A percentile compares a stretch with the other conserved stretches of the same genome.
phyloP scores from a whole-genome alignment of 2,888 invertebrate genomes.

The Allolobophora icterica region DNA sequence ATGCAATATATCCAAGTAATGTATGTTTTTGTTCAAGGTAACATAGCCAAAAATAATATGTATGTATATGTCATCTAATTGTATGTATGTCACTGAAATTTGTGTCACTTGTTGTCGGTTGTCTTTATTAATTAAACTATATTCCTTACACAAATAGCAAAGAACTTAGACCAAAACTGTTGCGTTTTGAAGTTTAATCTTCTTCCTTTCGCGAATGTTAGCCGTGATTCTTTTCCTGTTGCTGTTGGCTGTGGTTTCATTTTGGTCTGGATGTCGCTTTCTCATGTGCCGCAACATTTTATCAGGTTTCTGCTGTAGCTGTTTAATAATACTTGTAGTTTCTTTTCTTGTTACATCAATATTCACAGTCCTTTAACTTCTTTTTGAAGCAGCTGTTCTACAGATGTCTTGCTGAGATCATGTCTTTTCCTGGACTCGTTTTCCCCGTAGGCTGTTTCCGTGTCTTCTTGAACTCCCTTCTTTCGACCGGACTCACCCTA shows the following conservation, averaged over 20 bases:
- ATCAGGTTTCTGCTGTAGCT: not conserved
- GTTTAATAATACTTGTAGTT: not conserved
- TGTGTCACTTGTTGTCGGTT: not conserved
- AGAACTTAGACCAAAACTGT: too few species aligned
- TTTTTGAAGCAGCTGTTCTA: not conserved
- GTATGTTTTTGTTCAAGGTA: too few species aligned
- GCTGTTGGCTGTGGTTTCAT: too few species aligned
- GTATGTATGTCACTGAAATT: not conserved
- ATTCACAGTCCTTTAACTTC: not conserved
- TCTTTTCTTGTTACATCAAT: too few species aligned
- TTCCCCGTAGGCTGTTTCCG: too few species aligned
- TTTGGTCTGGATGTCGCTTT: not conserved
- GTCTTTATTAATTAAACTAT: not conserved
- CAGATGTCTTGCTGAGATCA: not conserved
- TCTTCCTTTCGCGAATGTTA: too few species aligned
- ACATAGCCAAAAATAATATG: too few species aligned
- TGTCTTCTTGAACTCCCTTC: too few species aligned
- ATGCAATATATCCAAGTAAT: too few species aligned
- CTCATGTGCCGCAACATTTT: not conserved
- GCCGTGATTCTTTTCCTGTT: too few species aligned
- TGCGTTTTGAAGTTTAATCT: not conserved
- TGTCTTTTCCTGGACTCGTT: not conserved
- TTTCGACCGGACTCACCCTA: too few species aligned
- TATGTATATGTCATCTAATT: too few species aligned
- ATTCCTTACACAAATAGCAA: not conserved